Conservation (phyloP, 2,797 vertebrate genomes). For the Knipowitschia caucasica region DNA sequence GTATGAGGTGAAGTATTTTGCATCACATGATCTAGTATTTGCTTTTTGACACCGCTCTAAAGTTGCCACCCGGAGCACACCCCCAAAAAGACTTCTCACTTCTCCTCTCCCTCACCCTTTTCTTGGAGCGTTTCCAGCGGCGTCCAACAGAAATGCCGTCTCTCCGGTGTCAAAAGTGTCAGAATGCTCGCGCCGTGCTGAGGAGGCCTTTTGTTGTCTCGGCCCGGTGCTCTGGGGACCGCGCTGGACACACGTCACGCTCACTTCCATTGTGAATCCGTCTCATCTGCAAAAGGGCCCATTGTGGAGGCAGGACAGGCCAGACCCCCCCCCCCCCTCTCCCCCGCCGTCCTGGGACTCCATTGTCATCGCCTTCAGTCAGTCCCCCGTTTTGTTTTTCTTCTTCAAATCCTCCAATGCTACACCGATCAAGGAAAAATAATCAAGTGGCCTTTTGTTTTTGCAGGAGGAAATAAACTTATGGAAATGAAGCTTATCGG, state of each 20-base stretch:
- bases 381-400: too few species aligned
- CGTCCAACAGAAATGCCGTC: conserved; percentile 34
- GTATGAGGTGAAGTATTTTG: too few species aligned
- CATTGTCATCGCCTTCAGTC: conserved; percentile 30
- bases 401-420: conserved; percentile 62
- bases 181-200: conserved; percentile 49
- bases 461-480: conserved; percentile 70
- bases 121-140: conserved; percentile 21
- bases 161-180: conserved; percentile 57
- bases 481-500: conserved; percentile 83
- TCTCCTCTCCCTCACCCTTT: neutral
- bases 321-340: conserved; percentile 39
- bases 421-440: conserved; percentile 74
- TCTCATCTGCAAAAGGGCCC: conserved; percentile 52
- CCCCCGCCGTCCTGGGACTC: conserved; percentile 38
- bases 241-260: conserved; percentile 57
- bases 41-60: too few species aligned
- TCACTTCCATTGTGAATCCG: conserved; percentile 62
- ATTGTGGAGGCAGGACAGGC: conserved; percentile 69
- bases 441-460: conserved; percentile 80
- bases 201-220: conserved; percentile 59
- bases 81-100: too few species aligned
- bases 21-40: too few species aligned
- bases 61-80: too few species aligned
- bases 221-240: conserved; percentile 57